A percentile compares a stretch with the other conserved stretches of the same genome.
Evolutionary conservation across 2,888 invertebrate species (phyloP).

Genomic region (Tromatobia lineatoria): DNA sequence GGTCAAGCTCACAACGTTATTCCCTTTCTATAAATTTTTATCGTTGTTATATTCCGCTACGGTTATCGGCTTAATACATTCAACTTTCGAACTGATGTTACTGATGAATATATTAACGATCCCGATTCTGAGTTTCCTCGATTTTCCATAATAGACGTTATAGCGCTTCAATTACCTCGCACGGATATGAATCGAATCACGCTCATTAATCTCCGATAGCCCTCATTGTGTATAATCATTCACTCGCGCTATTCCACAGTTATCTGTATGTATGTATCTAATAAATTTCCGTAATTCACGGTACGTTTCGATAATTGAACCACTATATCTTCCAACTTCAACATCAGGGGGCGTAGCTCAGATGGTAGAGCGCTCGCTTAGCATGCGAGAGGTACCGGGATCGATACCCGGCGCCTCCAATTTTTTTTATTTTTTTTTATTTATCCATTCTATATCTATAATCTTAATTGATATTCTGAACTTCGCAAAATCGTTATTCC

Average conservation of each 20-base stretch:
- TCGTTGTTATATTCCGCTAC: constrained; percentile 12
- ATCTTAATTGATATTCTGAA: not conserved
- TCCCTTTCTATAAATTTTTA: constrained; percentile 56
- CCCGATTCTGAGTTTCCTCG: not conserved
- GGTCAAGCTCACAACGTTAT: constrained; percentile 59
- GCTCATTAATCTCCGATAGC: constrained; percentile 13
- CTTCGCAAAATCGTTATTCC: too few species aligned
- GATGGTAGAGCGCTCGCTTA: constrained; percentile 77
- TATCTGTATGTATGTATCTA: not conserved
- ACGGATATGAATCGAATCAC: not conserved
- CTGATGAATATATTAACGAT: constrained; percentile 33
- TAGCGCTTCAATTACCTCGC: not conserved
- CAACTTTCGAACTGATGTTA: constrained; percentile 22
- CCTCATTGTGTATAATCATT: not conserved
- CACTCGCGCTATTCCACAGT: not conserved
- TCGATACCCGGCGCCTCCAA: constrained; percentile 78
- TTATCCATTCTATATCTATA: constrained; percentile 15
- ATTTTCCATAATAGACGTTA: not conserved
- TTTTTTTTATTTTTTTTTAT: constrained; percentile 34
- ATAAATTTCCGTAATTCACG: not conserved
- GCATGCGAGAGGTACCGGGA: constrained; percentile 78
- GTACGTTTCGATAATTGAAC: not conserved
- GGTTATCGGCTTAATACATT: constrained; percentile 43
- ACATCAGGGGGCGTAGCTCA: constrained; percentile 75
- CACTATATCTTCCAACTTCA: not conserved